phyloP scores from a whole-genome alignment of 1,140 invertebrate species.

The Tetragnatha versicolor region DNA sequence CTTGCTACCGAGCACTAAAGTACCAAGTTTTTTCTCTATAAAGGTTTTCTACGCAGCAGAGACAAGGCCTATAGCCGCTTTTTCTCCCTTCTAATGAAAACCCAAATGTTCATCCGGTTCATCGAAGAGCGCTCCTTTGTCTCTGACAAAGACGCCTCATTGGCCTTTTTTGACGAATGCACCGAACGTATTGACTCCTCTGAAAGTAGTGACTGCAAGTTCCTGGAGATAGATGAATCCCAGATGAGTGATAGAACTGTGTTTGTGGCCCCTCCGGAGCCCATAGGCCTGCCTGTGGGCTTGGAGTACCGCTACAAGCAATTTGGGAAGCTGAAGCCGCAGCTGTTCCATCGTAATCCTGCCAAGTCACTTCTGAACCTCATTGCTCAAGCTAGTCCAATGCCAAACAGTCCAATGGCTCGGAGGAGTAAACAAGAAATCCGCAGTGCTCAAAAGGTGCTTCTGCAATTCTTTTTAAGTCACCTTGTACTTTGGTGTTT shows the following conservation, averaged over 20 bases:
- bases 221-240: slow-evolving; percentile 80
- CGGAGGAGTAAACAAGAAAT: slow-evolving; percentile 94
- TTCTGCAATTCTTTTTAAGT: too few relatives aligned
- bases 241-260: slow-evolving; percentile 88
- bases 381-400: slow-evolving; percentile 61
- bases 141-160: slow-evolving; percentile 88
- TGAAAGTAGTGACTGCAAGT: slow-evolving; percentile 65
- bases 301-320: slow-evolving; percentile 64
- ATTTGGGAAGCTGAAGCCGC: slow-evolving; percentile 68
- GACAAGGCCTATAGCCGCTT: slow-evolving; percentile 91
- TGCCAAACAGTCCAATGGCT: slow-evolving; percentile 84
- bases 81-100: slow-evolving; percentile 85
- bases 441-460: slow-evolving; percentile 84
- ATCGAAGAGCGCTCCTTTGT: slow-evolving; percentile 99
- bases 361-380: slow-evolving; percentile 58
- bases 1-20: not conserved
- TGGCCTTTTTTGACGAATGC: slow-evolving; percentile 99
- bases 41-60: slow-evolving; percentile 70
- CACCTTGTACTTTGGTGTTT: too few relatives aligned
- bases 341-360: slow-evolving; percentile 67
- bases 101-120: slow-evolving; percentile 98
- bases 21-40: slow-evolving; percentile 58
- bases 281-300: slow-evolving; percentile 60
- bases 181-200: slow-evolving; percentile 73
- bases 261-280: slow-evolving; percentile 94